Conservation (phyloP, 2,113 vertebrate species). For the Hemicordylus capensis region DNA sequence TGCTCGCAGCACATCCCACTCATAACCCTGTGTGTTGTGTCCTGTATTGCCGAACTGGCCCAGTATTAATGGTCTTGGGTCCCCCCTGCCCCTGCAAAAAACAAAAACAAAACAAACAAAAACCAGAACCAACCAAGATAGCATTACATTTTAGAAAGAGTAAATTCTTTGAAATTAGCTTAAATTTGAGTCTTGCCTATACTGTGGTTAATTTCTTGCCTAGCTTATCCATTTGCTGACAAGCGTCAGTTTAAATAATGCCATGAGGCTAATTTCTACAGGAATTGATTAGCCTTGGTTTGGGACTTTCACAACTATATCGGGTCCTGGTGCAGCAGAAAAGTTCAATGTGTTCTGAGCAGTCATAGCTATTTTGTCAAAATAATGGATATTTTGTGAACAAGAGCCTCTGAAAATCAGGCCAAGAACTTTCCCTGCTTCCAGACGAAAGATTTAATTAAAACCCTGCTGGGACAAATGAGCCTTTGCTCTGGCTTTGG, state of each 20-base stretch:
- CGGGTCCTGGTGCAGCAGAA: neutral
- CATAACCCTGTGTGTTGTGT: too few relatives aligned
- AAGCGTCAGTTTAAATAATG: neutral
- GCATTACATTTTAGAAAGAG: neutral
- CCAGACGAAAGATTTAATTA: neutral
- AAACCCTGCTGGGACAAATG: neutral
- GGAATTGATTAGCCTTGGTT: neutral
- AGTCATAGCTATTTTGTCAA: neutral
- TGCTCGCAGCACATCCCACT: too few relatives aligned
- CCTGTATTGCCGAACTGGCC: too few relatives aligned
- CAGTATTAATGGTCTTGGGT: too few relatives aligned
- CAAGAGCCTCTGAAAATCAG: neutral
- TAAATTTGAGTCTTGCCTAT: slow-evolving; percentile 9
- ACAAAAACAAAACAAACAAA: neutral
- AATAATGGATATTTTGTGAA: neutral
- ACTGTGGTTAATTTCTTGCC: neutral
- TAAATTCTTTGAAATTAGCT: neutral
- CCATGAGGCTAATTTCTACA: neutral
- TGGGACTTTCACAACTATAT: neutral
- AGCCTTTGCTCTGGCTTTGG: neutral
- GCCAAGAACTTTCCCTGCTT: neutral
- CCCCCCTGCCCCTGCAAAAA: neutral
- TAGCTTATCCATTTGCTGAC: neutral
- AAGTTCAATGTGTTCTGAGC: neutral
- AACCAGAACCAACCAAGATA: too few relatives aligned